Evolutionary conservation across 2,113 vertebrate genomes (phyloP), one percentile per base, ranked within the genome.

Genomic region (Prochilodus magdalenae): DNA sequence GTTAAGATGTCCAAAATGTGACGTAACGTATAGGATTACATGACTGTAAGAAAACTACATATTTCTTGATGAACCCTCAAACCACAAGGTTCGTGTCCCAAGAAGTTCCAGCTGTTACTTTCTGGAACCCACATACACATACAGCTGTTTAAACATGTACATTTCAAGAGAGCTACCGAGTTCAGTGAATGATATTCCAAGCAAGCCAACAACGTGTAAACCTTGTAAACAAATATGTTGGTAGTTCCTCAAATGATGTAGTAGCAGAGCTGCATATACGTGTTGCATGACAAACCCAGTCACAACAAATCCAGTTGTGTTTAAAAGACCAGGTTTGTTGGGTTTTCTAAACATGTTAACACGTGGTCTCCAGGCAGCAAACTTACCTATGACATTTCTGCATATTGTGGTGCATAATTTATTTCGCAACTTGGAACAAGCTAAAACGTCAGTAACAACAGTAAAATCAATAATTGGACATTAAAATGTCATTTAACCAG

Each of bases 31-130:
- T 27, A 70, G 53, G 13, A 75, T 67, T 71, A 65, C 36, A 26
- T 55, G 73, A 47, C 57, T 72, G 55, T 75, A 65, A 65, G 49
- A 80, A 86, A 84, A 88, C 80, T 65, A 86, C 59, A 85, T 86
- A 86, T 83, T 79, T 86, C 65, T 27, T 74, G 86, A 86, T 77
- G 74, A 76, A 76, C 85, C 82, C 85, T 80, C 88, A 87, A 83
- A 86, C 84, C 55, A 26, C 36, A 55, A 27, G 40, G 53, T 77
- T 73, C 20, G 33, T 36, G 59, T 53, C 66, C 47, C 73, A 83
- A 70, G 51, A 77, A 67, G 30, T 40, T 33, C 26, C 74, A 86
- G 79, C 74, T 86, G 70, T 75, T 81, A 33, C 16, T 3, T 66
- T 76, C 15, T 53, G 57, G 29, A 73, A 65, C 22, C 62, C 29